Evolutionary conservation across 2,113 vertebrate genomes (phyloP).

Genomic region (Ranitomeya imitator): DNA sequence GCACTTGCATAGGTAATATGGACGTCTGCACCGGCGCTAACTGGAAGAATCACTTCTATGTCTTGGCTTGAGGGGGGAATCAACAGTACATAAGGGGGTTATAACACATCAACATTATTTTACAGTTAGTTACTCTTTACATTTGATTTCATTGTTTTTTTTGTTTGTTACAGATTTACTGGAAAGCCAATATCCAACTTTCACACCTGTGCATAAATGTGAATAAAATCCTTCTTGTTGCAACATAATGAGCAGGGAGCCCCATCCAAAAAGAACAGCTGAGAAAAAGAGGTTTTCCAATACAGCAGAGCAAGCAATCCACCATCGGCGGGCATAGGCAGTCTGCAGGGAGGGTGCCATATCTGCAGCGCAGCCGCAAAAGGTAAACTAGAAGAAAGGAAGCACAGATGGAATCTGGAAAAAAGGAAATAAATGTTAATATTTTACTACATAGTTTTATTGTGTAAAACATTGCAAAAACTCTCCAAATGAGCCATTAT

Average conservation of each 20-base stretch:
- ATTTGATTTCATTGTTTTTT: too few relatives aligned
- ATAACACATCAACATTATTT: too few relatives aligned
- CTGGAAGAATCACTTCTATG: too few relatives aligned
- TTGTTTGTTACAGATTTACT: too few relatives aligned
- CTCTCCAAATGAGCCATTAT: too few relatives aligned
- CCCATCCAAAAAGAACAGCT: slow-evolving; percentile 87
- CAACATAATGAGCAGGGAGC: slow-evolving; percentile 88
- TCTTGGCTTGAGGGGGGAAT: too few relatives aligned
- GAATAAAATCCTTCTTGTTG: slow-evolving; percentile 88
- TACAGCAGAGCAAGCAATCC: slow-evolving; percentile 85
- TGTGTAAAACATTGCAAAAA: too few relatives aligned
- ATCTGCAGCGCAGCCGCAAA: slow-evolving; percentile 48
- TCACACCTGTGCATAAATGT: slow-evolving; percentile 73
- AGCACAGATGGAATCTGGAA: not conserved
- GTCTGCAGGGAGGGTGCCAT: slow-evolving; percentile 79
- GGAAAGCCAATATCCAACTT: not conserved
- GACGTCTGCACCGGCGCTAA: too few relatives aligned
- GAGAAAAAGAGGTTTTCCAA: slow-evolving; percentile 89
- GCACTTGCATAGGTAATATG: too few relatives aligned
- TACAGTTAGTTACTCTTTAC: too few relatives aligned
- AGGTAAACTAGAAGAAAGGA: not conserved
- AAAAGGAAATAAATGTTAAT: not conserved
- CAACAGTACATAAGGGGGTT: too few relatives aligned
- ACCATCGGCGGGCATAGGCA: slow-evolving; percentile 85
- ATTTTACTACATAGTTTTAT: not conserved